Conservation (phyloP, 2,113 vertebrate species). For the Dasypus novemcinctus region DNA sequence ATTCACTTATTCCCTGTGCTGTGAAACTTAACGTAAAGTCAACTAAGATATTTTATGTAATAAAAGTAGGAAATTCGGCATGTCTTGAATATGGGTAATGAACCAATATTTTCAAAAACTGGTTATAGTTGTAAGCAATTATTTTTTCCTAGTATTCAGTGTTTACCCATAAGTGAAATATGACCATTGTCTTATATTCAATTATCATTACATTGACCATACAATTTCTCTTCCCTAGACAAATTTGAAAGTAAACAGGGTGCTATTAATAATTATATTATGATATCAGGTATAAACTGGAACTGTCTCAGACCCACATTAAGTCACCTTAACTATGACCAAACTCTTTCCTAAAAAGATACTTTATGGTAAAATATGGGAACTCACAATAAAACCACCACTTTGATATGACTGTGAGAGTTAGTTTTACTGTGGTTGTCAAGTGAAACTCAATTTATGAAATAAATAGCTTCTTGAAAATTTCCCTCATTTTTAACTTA, state of each 20-base stretch:
- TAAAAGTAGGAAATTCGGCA: not conserved
- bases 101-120: not conserved
- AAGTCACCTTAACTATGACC: not conserved
- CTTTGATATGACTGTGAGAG: not conserved
- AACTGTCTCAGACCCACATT: not conserved
- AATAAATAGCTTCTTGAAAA: not conserved
- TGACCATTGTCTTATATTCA: not conserved
- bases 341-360: not conserved
- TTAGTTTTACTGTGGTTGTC: not conserved
- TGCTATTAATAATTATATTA: not conserved
- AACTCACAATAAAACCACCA: not conserved
- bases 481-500: not conserved
- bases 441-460: not conserved
- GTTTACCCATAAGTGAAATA: not conserved
- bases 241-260: conserved; percentile 1
- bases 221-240: not conserved
- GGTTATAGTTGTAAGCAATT: not conserved
- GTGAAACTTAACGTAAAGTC: not conserved
- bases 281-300: not conserved
- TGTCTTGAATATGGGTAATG: not conserved
- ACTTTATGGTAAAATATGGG: not conserved
- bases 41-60: not conserved
- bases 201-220: not conserved
- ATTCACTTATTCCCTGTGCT: not conserved
- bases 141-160: not conserved